Percentiles rank a stretch among this genome's conserved stretches.
Conservation (phyloP, 1,140 invertebrate genomes). For the Homarus americanus region DNA sequence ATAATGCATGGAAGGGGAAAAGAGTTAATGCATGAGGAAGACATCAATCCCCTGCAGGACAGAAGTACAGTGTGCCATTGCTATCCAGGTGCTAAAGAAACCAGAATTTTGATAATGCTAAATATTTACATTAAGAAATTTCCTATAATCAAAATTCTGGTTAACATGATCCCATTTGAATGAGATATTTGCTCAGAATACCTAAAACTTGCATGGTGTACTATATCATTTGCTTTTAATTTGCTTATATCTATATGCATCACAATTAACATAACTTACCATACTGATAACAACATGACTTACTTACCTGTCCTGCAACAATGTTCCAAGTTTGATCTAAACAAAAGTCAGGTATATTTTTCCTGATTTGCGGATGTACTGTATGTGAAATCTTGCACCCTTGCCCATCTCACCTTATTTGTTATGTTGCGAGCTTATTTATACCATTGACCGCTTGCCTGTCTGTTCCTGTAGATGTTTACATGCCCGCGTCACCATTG, state of each 20-base stretch:
- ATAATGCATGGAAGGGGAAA: slow-evolving; percentile 19
- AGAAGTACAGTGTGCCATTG: neutral
- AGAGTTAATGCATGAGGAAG: neutral
- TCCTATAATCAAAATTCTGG: neutral
- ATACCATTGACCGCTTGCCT: slow-evolving; percentile 66
- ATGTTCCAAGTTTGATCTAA: neutral
- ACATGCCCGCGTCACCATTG: slow-evolving; percentile 68
- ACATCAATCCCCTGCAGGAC: neutral
- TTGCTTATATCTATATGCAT: neutral
- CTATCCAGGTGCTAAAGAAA: neutral
- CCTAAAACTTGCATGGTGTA: neutral
- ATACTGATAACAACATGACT: neutral
- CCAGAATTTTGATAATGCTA: neutral
- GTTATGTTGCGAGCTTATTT: slow-evolving; percentile 48
- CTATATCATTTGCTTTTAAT: neutral
- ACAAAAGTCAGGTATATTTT: neutral
- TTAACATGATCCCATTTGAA: neutral
- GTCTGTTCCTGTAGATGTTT: slow-evolving; percentile 71
- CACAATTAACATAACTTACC: neutral
- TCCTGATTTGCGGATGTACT: slow-evolving; percentile 16
- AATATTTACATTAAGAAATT: neutral
- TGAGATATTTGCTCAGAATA: neutral
- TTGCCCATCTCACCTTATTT: slow-evolving; percentile 43
- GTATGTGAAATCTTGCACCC: slow-evolving; percentile 65
- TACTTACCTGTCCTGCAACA: neutral